Percentiles rank a stretch among this genome's conserved stretches.
These are phyloP conservation scores for Irena cyanogastra DNA, from an alignment of 2,113 vertebrate species.

Conservation along the genomic window DNA sequence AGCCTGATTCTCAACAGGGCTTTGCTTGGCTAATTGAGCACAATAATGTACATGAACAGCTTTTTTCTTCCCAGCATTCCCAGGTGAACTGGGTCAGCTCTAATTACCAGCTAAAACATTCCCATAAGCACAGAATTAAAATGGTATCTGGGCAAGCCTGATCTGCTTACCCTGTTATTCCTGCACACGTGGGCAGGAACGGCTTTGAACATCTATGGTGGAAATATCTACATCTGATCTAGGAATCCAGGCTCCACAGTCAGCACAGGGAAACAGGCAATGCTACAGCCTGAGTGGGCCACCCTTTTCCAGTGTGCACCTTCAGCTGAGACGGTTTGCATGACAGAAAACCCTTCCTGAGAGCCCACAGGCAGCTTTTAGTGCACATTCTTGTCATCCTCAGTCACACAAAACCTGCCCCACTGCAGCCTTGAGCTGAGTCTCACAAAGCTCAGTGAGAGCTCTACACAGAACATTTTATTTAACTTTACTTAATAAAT, in stretches of 20 bases:
- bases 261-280: neutral
- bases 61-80: neutral
- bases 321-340: neutral
- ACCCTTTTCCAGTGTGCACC: neutral
- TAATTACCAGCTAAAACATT: neutral
- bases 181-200: neutral
- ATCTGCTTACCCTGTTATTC: neutral
- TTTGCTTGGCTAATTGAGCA: neutral
- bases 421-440: neutral
- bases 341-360: neutral
- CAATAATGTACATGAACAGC: neutral
- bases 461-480: neutral
- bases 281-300: accelerated
- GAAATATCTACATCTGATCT: neutral
- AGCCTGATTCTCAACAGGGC: neutral
- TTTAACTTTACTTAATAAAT: neutral
- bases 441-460: neutral
- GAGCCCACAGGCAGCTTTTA: neutral
- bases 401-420: neutral
- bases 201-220: neutral
- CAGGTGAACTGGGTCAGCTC: neutral
- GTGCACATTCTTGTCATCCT: neutral
- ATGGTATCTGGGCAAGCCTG: neutral
- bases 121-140: neutral
- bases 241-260: neutral